Evolutionary conservation across 2,113 vertebrate genomes (phyloP).

Genomic region (Brevimyrus niger): DNA sequence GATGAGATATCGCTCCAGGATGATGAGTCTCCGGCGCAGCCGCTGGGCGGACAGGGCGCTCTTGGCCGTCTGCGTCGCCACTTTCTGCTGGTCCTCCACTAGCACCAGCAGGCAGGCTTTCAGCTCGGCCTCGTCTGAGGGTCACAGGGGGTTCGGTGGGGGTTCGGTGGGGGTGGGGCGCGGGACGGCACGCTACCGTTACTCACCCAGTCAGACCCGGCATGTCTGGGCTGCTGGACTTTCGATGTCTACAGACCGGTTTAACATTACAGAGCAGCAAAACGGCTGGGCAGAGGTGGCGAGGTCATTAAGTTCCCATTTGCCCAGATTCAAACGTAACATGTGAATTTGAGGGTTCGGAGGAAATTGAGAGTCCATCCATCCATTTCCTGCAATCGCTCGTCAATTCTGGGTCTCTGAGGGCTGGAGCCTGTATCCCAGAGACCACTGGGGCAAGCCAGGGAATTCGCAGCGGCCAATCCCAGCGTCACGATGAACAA

Average conservation of each 20-base stretch:
- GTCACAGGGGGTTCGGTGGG: too few relatives aligned
- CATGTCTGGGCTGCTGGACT: background rate
- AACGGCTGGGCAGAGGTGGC: background rate
- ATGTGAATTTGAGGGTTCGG: background rate
- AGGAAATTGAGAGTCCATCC: background rate
- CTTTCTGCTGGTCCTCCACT: constrained; percentile 85
- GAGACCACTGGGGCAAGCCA: background rate
- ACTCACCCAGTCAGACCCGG: background rate
- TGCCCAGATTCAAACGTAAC: background rate
- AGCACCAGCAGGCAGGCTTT: constrained; percentile 87
- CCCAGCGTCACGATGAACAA: background rate
- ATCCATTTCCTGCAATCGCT: background rate
- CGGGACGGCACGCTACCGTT: too few relatives aligned
- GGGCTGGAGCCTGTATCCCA: background rate
- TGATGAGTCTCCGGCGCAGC: constrained; percentile 84
- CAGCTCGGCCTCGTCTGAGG: constrained; percentile 75
- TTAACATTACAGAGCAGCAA: background rate
- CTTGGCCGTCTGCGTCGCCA: constrained; percentile 78
- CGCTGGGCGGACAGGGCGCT: constrained; percentile 84
- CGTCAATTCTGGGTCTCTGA: background rate
- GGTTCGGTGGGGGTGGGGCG: too few relatives aligned
- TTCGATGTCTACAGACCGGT: background rate
- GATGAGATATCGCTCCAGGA: constrained; percentile 93
- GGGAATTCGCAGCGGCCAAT: background rate
- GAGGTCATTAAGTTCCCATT: background rate